phyloP scores from a whole-genome alignment of 2,797 vertebrate species.

The Sylvia borin region DNA sequence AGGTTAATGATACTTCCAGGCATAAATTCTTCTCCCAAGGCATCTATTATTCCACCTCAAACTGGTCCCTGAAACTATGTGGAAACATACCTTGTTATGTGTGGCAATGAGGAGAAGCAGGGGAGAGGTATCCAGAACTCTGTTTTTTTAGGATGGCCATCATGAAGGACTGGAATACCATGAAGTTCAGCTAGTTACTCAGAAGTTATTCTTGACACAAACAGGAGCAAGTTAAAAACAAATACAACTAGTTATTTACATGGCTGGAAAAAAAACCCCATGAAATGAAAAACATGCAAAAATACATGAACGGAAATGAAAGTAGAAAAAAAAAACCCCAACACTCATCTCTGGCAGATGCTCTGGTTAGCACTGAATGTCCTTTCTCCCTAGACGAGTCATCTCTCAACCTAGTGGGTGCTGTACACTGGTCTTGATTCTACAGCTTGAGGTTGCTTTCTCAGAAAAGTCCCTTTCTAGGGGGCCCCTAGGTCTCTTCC shows the following conservation, averaged over 20 bases:
- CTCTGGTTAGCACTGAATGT: background rate
- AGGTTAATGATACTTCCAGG: conserved; percentile 10
- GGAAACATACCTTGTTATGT: background rate
- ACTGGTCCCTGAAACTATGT: background rate
- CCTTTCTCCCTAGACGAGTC: background rate
- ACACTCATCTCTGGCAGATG: background rate
- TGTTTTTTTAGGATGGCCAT: background rate
- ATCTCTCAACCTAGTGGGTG: background rate
- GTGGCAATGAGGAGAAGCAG: background rate
- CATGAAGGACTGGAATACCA: background rate
- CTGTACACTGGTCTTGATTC: background rate
- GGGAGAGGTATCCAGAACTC: background rate
- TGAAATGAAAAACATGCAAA: background rate
- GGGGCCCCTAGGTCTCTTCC: background rate
- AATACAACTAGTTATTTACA: background rate
- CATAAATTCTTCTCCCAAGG: background rate
- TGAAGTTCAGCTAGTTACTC: background rate
- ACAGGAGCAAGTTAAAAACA: background rate
- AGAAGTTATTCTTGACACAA: background rate
- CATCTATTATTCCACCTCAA: conserved; percentile 4
- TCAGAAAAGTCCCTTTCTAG: background rate
- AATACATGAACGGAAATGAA: background rate
- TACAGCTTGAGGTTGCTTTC: background rate
- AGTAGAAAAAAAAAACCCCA: background rate
- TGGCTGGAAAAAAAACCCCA: background rate